Evolutionary conservation across 23 tunicate species (phyloP).

Genomic region (Trididemnum clinides): DNA sequence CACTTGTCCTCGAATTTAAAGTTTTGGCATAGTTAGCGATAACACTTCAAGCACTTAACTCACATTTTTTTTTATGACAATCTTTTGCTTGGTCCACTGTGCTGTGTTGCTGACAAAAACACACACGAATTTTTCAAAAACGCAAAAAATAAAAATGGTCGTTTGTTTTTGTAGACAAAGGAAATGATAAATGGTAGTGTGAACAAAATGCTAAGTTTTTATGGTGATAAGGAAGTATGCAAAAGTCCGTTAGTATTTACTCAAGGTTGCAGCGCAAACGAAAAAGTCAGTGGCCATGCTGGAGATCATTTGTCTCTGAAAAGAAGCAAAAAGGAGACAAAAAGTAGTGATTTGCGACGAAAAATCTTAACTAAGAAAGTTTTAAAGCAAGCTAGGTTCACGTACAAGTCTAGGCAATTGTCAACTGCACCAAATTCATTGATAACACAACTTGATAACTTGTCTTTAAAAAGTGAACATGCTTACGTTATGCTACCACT

Average conservation of each 20-base stretch:
- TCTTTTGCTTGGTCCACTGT: too few relatives aligned
- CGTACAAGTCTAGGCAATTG: constrained; percentile 24
- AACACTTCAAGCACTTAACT: too few relatives aligned
- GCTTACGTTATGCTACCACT: background rate
- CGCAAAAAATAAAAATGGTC: too few relatives aligned
- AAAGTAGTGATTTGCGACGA: background rate
- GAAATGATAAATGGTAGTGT: too few relatives aligned
- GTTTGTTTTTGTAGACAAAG: too few relatives aligned
- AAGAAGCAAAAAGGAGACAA: background rate
- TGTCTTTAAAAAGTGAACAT: background rate
- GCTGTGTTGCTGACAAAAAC: too few relatives aligned
- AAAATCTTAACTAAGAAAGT: background rate
- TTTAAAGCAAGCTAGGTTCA: constrained; percentile 29
- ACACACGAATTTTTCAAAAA: too few relatives aligned
- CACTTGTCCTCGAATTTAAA: too few relatives aligned
- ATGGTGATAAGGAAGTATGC: background rate
- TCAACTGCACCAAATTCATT: background rate
- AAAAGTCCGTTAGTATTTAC: background rate
- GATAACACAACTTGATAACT: background rate
- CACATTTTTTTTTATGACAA: too few relatives aligned
- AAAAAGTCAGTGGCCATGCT: background rate
- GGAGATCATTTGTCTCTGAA: background rate
- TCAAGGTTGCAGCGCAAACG: background rate
- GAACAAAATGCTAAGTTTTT: background rate
- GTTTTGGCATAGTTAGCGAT: too few relatives aligned